Conservation (phyloP, 1,140 invertebrate genomes). For the Nymphalis io region DNA sequence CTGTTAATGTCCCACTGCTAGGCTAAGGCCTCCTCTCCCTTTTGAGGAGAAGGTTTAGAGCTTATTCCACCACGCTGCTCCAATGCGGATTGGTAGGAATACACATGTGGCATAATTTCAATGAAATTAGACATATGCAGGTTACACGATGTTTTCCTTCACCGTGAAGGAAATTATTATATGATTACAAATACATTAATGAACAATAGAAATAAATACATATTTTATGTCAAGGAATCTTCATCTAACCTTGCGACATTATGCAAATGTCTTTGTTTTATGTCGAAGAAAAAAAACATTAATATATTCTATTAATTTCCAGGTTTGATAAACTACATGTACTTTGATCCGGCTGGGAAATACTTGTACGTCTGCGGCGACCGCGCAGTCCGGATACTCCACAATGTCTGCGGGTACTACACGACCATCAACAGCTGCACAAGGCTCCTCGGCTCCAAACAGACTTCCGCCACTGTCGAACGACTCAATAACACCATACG, state of each 20-base stretch:
- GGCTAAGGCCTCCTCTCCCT: too few species aligned
- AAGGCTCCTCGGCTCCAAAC: constrained; percentile 83
- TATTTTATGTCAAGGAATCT: neutral
- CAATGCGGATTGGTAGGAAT: too few species aligned
- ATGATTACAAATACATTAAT: too few species aligned
- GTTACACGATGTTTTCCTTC: too few species aligned
- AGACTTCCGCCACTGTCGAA: constrained; percentile 87
- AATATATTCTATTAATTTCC: constrained; percentile 43
- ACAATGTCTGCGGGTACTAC: constrained; percentile 90
- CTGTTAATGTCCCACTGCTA: too few species aligned
- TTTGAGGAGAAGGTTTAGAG: too few species aligned
- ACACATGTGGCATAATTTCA: too few species aligned
- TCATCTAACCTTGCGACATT: neutral
- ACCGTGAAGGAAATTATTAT: too few species aligned
- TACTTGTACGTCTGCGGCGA: constrained; percentile 89
- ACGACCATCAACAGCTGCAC: constrained; percentile 85
- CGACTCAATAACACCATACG: constrained; percentile 86
- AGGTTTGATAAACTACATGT: constrained; percentile 86
- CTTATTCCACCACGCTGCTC: too few species aligned
- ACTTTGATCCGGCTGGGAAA: constrained; percentile 88
- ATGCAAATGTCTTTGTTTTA: neutral
- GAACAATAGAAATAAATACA: neutral
- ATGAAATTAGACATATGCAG: too few species aligned
- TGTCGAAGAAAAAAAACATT: constrained; percentile 9
- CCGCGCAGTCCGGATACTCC: constrained; percentile 88